A percentile compares a stretch with the other conserved stretches of the same genome.
Conservation (phyloP, 1,140 invertebrate species). For the Antheraea mylitta region DNA sequence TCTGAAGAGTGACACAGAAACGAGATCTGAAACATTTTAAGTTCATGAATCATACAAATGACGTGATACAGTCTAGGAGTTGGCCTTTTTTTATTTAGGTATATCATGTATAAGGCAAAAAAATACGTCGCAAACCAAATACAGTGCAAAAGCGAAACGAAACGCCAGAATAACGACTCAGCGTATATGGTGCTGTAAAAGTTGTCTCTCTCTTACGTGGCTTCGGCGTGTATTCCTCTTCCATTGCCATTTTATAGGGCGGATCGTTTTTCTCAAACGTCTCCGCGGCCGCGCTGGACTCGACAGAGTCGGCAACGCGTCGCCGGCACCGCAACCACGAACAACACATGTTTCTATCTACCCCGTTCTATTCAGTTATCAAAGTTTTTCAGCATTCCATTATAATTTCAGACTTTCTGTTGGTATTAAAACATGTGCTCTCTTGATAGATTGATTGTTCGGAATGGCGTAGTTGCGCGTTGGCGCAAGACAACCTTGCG, state of each 20-base stretch:
- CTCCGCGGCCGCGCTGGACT: constrained; percentile 38
- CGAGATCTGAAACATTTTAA: constrained; percentile 9
- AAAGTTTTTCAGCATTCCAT: constrained; percentile 26
- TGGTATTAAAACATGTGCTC: constrained; percentile 34
- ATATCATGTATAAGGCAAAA: constrained; percentile 7
- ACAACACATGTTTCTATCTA: constrained; percentile 64
- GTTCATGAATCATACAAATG: constrained; percentile 42
- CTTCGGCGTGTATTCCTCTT: constrained; percentile 39
- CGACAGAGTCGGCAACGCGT: constrained; percentile 57
- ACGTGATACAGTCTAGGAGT: constrained; percentile 24
- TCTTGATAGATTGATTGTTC: constrained; percentile 47
- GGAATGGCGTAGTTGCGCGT: constrained; percentile 55
- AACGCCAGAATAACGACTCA: constrained; percentile 28
- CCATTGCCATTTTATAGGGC: constrained; percentile 25
- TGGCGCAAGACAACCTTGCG: constrained; percentile 69
- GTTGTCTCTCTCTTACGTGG: constrained; percentile 57
- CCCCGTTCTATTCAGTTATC: constrained; percentile 24
- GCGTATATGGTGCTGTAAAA: constrained; percentile 35
- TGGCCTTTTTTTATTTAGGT: too few relatives aligned
- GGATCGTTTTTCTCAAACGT: constrained; percentile 49
- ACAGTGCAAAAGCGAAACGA: constrained; percentile 31
- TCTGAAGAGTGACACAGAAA: neutral
- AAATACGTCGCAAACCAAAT: constrained; percentile 25
- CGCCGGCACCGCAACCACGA: constrained; percentile 66
- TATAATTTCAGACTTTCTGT: neutral